Base-by-base conservation (phyloP, 37 sponge, comb jelly and placozoan species). In the Oopsacas minuta region DNA sequence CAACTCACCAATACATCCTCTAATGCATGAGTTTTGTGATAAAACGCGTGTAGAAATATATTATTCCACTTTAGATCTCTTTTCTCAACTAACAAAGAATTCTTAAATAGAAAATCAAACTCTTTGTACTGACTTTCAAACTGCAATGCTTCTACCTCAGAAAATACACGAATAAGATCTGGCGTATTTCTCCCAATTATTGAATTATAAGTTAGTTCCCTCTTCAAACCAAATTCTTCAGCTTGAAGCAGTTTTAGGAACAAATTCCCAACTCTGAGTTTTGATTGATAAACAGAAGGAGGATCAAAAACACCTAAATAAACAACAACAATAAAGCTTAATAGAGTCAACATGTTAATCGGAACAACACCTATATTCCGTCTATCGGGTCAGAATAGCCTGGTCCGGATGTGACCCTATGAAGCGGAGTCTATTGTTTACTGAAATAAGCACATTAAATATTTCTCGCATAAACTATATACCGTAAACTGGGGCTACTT, bases 111-210 rank as follows among this genome's bases (percentile, higher is more conserved):
- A 34, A 61, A 61, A n/a, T 61, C 30, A 5, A 10, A 25, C 28
- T 61, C 75, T 34, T 61, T 61, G 22, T 25, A 61, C 75, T 61
- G 75, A 12, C 75, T 61, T n/a, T 61, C 75, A 61, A 61, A 61
- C 75, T 61, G 75, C 7, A 61, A 34, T 7, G 75, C 75, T 12
- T 61, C 75, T 10, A 61, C 22, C 22, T 61, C 75, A n/a, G 75
- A 61, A 25, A 61, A 61, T 12, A 61, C 30, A 10, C 22, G 75
- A 3, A 61, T 34, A 7, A 61, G 75, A 61, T 5, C 28, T 20
- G 75, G 20, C 1, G 75, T 61, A 12, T 10, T 3, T 61, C 75
- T 3, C 17, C 75, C 75, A 7, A 61, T 10, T 25, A 10, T 25
- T 7, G 32, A 61, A n/a, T 61, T 61, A 34, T 61, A 61, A 3